phyloP scores from a whole-genome alignment of 1,140 invertebrate species.

The Radopholus similis region DNA sequence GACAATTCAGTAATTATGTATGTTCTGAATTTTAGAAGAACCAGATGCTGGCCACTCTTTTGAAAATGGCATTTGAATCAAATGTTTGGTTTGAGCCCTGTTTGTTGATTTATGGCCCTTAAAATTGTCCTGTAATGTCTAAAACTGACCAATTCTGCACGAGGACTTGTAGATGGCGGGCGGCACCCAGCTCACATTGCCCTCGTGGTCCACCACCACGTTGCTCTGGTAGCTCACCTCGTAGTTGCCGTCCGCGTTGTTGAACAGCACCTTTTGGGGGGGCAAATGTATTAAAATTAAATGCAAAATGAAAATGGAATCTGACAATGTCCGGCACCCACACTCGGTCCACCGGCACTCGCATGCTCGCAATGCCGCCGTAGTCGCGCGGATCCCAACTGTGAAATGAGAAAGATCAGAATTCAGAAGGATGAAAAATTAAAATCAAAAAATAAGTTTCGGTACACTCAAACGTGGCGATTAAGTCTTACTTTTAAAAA shows the following conservation, averaged over 20 bases:
- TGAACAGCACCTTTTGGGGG: neutral
- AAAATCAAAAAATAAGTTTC: neutral
- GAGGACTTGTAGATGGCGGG: constrained; percentile 86
- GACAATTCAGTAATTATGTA: no score
- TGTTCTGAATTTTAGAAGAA: no score
- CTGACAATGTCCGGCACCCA: constrained; percentile 99
- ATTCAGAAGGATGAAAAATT: neutral
- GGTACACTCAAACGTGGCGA: neutral
- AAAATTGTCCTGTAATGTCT: neutral
- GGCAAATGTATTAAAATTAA: constrained; percentile 1
- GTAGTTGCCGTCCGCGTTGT: constrained; percentile 85
- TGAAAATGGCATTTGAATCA: no score
- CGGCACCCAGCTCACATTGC: constrained; percentile 65
- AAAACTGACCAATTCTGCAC: constrained; percentile 27
- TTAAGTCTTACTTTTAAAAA: no score
- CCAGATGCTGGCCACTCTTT: no score
- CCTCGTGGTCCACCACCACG: constrained; percentile 80
- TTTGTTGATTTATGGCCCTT: neutral
- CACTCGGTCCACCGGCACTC: constrained; percentile 93
- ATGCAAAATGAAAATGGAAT: constrained; percentile 64
- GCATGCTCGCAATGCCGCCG: constrained; percentile 86
- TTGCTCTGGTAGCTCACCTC: constrained; percentile 75
- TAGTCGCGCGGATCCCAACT: constrained; percentile 93
- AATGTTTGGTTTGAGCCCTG: neutral
- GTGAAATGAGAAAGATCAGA: constrained; percentile 70